These are phyloP conservation scores for Dallia pectoralis DNA, from an alignment of 2,797 vertebrate genomes.

Conservation along the genomic window DNA sequence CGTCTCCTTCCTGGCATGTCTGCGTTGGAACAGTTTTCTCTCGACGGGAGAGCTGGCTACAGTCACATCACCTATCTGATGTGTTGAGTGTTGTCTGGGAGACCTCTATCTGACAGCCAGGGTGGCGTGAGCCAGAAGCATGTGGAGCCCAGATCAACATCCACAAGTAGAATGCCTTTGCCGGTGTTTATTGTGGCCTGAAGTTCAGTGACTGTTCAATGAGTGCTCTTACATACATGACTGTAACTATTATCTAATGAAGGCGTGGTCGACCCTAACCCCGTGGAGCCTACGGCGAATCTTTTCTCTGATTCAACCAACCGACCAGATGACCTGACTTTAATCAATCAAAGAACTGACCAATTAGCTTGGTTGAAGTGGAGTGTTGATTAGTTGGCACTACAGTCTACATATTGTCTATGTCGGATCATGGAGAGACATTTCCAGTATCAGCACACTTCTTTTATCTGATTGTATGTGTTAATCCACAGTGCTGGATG, in stretches of 20 bases:
- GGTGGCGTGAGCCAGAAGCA: too few species aligned
- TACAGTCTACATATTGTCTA: too few species aligned
- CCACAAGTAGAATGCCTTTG: too few species aligned
- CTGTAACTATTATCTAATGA: background rate
- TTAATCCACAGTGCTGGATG: slow-evolving; percentile 85
- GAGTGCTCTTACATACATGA: background rate
- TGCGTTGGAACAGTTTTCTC: background rate
- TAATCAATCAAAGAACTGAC: too few species aligned
- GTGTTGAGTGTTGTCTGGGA: background rate
- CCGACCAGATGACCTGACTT: too few species aligned
- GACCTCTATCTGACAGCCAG: background rate
- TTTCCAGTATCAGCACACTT: slow-evolving; percentile 15
- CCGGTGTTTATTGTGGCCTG: background rate
- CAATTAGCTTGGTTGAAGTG: too few species aligned
- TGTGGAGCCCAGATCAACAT: too few species aligned
- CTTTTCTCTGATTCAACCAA: too few species aligned
- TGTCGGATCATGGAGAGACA: background rate
- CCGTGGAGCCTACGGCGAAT: too few species aligned
- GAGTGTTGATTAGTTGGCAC: too few species aligned
- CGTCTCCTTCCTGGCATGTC: background rate
- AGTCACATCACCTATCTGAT: background rate
- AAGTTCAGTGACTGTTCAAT: background rate
- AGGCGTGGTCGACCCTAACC: background rate
- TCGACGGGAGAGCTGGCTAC: background rate
- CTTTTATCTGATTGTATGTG: slow-evolving; percentile 14